Percentiles rank a stretch among this genome's conserved stretches.
phyloP scores from a whole-genome alignment of 2,888 invertebrate genomes.

The Embidobia sp. region DNA sequence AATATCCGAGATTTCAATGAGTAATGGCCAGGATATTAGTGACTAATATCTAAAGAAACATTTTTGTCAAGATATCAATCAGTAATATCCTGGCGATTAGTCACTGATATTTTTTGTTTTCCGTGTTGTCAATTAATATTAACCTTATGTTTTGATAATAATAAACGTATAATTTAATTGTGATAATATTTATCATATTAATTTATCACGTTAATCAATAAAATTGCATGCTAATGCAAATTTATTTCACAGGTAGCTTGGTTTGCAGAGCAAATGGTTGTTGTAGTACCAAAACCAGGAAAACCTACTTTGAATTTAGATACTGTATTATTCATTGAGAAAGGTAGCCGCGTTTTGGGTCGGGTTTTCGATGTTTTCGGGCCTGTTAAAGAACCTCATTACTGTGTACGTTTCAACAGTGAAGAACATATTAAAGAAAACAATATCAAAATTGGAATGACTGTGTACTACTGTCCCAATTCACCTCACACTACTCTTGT shows the following conservation, averaged over 20 bases:
- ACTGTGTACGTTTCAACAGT: slow-evolving; percentile 95
- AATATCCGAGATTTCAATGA: too few relatives aligned
- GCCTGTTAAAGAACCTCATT: slow-evolving; percentile 91
- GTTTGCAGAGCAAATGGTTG: slow-evolving; percentile 83
- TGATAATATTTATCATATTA: too few relatives aligned
- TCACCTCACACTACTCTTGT: slow-evolving; percentile 89
- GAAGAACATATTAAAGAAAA: slow-evolving; percentile 87
- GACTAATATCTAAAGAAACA: too few relatives aligned
- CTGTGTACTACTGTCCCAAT: slow-evolving; percentile 92
- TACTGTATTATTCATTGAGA: slow-evolving; percentile 92
- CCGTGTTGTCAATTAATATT: too few relatives aligned
- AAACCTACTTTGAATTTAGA: slow-evolving; percentile 92
- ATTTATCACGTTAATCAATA: too few relatives aligned
- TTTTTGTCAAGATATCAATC: too few relatives aligned
- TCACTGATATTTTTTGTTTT: too few relatives aligned
- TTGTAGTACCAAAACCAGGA: slow-evolving; percentile 87
- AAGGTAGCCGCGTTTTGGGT: slow-evolving; percentile 88
- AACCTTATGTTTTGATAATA: too few relatives aligned
- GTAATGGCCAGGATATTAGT: too few relatives aligned
- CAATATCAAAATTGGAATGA: slow-evolving; percentile 86
- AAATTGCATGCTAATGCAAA: too few relatives aligned
- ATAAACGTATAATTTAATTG: too few relatives aligned
- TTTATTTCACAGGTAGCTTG: slow-evolving; percentile 81
- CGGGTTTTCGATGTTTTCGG: slow-evolving; percentile 96
- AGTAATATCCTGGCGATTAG: too few relatives aligned